Percentiles rank a stretch among this genome's conserved stretches.
Evolutionary conservation across 2,797 vertebrate species (phyloP).

Genomic region (Selene dorsalis): DNA sequence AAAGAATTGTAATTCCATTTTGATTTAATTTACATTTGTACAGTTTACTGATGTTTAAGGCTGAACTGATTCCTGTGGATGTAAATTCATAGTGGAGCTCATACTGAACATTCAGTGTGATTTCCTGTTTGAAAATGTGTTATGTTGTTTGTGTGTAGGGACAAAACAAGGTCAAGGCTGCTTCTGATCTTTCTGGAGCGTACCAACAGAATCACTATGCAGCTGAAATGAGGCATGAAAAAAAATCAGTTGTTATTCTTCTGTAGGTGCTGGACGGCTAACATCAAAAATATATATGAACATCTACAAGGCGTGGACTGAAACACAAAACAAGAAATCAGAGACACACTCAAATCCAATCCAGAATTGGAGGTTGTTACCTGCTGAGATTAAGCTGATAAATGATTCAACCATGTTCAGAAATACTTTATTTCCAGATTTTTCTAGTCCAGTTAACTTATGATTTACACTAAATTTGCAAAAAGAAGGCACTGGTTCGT

Average conservation of each 20-base stretch:
- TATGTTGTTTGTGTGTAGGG: not conserved
- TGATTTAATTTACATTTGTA: not conserved
- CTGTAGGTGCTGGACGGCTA: not conserved
- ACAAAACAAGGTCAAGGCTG: conserved; percentile 3
- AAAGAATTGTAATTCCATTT: not conserved
- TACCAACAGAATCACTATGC: no score
- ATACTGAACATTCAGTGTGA: not conserved
- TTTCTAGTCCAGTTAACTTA: not conserved
- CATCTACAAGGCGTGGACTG: not conserved
- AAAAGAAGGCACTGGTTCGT: not conserved
- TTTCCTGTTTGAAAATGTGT: not conserved
- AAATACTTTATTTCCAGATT: not conserved
- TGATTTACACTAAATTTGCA: not conserved
- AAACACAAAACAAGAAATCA: not conserved
- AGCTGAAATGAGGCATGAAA: no score
- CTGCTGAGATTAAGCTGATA: not conserved
- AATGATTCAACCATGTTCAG: not conserved
- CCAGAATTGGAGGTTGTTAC: not conserved
- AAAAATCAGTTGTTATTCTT: not conserved
- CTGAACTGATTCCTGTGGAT: not conserved
- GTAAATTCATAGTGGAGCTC: not conserved
- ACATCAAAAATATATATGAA: not conserved
- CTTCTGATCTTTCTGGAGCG: no score
- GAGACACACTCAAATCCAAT: not conserved
- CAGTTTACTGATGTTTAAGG: not conserved